A percentile compares a stretch with the other conserved stretches of the same genome.
These are phyloP conservation scores for Zoanthus sansibaricus DNA, from an alignment of 92 coral and sea anemone species.

Conservation along the genomic window DNA sequence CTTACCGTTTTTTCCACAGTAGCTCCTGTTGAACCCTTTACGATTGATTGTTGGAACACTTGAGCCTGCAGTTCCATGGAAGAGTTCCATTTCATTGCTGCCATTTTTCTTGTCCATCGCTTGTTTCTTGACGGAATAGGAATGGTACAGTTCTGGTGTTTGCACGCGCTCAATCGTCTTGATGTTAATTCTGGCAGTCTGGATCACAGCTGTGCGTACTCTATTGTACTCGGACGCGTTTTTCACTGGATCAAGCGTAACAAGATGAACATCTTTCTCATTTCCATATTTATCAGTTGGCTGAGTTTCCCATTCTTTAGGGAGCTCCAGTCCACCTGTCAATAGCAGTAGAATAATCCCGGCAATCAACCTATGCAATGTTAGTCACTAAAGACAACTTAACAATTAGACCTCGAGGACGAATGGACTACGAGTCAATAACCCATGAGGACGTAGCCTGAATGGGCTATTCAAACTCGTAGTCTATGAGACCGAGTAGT, in stretches of 20 bases:
- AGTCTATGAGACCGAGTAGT: too few relatives aligned
- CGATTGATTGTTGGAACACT: constrained; percentile 57
- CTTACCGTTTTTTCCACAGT: constrained; percentile 70
- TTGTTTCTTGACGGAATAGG: constrained; percentile 60
- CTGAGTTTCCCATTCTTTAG: constrained; percentile 74
- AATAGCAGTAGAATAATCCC: too few relatives aligned
- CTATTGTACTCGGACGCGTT: constrained; percentile 56
- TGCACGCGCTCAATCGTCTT: constrained; percentile 68
- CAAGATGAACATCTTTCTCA: constrained; percentile 68
- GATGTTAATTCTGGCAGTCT: constrained; percentile 46
- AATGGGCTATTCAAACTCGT: too few relatives aligned
- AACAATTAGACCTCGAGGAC: too few relatives aligned
- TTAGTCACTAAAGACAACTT: too few relatives aligned
- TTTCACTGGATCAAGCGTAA: constrained; percentile 55
- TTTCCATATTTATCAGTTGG: constrained; percentile 65
- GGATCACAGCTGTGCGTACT: constrained; percentile 10
- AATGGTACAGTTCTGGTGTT: constrained; percentile 60
- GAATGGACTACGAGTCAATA: too few relatives aligned
- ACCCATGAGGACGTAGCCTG: too few relatives aligned
- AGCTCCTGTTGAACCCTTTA: constrained; percentile 79
- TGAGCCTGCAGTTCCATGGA: constrained; percentile 68
- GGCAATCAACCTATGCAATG: too few relatives aligned
- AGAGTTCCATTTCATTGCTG: constrained; percentile 72
- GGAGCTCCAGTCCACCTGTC: constrained; percentile 56
- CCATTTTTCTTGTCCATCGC: constrained; percentile 71